Base-by-base conservation (phyloP, 1,140 invertebrate genomes). In the Ostrea edulis region DNA sequence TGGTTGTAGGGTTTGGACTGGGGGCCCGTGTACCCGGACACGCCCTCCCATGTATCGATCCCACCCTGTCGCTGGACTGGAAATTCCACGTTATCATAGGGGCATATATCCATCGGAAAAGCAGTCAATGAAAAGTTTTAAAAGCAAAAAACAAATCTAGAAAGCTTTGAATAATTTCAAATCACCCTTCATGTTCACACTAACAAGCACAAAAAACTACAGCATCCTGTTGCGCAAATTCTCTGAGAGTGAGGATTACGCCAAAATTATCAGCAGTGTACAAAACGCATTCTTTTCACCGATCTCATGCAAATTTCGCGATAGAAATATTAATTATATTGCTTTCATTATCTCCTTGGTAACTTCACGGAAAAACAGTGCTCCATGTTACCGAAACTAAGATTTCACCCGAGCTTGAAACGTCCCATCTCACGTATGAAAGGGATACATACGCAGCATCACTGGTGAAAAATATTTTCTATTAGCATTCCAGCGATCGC, bases 1-100 rank as follows among this genome's bases (percentile, higher is more conserved):
- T 54, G 85, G 82, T 53, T 77, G 55, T 82, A 86, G 68, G 25
- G 83, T 51, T 62, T 88, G 65, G 25, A 77, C 62, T 53, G 84
- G 44, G 35, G 85, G 17, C 22, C 20, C 1, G 25, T 53, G 58
- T 86, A 85, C 14, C 52, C 84, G 20, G 44, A 81, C 25, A 22
- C 53, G 8, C 55, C 53, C 12, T 62, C 58, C 71, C 77, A 86
- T 2, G 90, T 87, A 52, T 87, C 87, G 14, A 87, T 86, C 5
- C 22, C 84, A 17, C 55, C 88, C 20, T 88, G 88, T n/a, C 86
- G 88, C 65, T 88, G 65, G 3, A 89, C 55, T 14, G 89, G 89
- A 82, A 92, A 92, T 82, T 92, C 91, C 84, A 92, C 91, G 85
- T 92, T 92, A 87, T 92, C 91, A 68, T 92, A 92, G 17, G 91